Percentiles rank a stretch among this genome's conserved stretches.
These are phyloP conservation scores for Drosophila niveifrons DNA, from an alignment of 2,888 invertebrate genomes.

Conservation along the genomic window DNA sequence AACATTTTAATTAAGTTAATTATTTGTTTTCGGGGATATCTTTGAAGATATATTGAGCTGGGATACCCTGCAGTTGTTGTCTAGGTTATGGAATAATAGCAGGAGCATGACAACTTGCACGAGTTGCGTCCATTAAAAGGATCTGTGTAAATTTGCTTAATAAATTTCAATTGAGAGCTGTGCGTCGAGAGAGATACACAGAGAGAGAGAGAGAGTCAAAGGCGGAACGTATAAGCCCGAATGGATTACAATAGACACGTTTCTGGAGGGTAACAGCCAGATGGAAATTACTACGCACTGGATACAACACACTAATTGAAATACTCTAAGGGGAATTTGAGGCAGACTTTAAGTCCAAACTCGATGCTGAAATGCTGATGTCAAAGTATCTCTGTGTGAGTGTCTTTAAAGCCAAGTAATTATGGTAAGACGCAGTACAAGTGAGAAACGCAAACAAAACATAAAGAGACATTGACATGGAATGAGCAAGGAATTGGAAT, in stretches of 20 bases:
- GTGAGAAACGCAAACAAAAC: constrained; percentile 35
- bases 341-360: constrained; percentile 37
- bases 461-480: constrained; percentile 41
- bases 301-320: constrained; percentile 26
- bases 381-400: background rate
- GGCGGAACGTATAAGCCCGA: constrained; percentile 48
- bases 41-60: background rate
- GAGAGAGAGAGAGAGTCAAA: constrained; percentile 4
- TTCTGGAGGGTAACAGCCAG: constrained; percentile 26
- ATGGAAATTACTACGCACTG: constrained; percentile 16
- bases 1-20: background rate
- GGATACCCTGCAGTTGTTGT: background rate
- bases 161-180: constrained; percentile 50
- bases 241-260: constrained; percentile 70
- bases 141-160: constrained; percentile 53
- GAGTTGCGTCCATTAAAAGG: constrained; percentile 44
- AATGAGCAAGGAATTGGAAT: constrained; percentile 5
- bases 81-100: background rate
- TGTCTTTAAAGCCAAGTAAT: constrained; percentile 23
- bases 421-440: constrained; percentile 14
- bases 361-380: background rate
- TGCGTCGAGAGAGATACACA: background rate
- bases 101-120: constrained; percentile 19
- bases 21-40: background rate
- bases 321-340: constrained; percentile 25